Evolutionary conservation across 2,797 vertebrate genomes (phyloP).

Genomic region (Salarias fasciatus): DNA sequence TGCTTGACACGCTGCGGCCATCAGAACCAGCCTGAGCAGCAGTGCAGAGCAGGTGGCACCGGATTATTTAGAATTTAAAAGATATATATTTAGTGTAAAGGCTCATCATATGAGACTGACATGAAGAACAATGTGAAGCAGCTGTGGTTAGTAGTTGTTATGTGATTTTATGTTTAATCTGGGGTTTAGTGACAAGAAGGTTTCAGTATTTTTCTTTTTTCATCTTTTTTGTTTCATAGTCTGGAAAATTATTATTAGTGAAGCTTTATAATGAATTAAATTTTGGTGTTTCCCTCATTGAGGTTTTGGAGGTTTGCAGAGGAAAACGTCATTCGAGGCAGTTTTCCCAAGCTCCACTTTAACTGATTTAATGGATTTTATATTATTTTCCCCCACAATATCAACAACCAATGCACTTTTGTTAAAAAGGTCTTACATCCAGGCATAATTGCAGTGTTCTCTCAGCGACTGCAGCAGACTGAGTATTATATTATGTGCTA

Average conservation of each 20-base stretch:
- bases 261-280: no score
- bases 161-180: no score
- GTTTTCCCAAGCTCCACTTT: no score
- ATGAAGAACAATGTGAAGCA: not conserved
- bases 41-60: not conserved
- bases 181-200: no score
- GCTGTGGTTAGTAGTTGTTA: not conserved
- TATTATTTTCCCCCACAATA: no score
- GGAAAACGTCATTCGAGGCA: no score
- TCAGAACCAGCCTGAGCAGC: not conserved
- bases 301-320: no score
- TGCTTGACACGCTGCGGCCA: constrained; percentile 5
- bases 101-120: not conserved
- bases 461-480: not conserved
- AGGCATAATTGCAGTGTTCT: not conserved
- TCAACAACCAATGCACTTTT: not conserved
- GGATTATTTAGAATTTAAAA: not conserved
- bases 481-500: not conserved
- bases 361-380: no score
- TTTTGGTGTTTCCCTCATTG: no score
- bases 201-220: no score
- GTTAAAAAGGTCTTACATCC: not conserved
- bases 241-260: no score
- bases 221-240: no score
- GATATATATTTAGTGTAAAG: not conserved